These are phyloP conservation scores for Tetranychus truncatus DNA, from an alignment of 2,888 invertebrate species.

Conservation along the genomic window DNA sequence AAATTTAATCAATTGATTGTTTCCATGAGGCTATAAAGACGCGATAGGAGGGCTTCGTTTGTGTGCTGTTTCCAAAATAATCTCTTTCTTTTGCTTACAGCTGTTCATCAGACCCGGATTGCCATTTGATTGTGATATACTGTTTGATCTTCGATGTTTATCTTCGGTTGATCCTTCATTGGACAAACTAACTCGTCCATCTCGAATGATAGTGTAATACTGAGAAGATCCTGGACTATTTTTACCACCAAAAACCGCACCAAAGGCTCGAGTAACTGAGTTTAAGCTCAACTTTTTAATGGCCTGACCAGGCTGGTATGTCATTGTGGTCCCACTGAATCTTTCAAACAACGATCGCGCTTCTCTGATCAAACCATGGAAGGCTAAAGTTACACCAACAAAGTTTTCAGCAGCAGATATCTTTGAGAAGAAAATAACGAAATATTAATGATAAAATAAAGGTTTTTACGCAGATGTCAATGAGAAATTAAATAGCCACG, in stretches of 20 bases:
- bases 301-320: constrained; percentile 15
- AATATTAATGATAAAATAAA: too few relatives aligned
- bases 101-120: neutral
- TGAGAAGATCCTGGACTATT: constrained; percentile 8
- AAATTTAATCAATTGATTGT: neutral
- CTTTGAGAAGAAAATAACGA: constrained; percentile 38
- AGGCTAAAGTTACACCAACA: constrained; percentile 50
- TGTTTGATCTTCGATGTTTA: neutral
- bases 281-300: constrained; percentile 22
- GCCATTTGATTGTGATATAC: neutral
- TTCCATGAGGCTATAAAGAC: neutral
- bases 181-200: neutral
- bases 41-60: neutral
- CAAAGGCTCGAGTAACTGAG: constrained; percentile 22
- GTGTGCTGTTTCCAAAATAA: neutral
- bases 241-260: constrained; percentile 22
- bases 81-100: neutral
- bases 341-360: constrained; percentile 12
- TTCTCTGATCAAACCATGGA: constrained; percentile 49
- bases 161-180: neutral
- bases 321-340: constrained; percentile 14
- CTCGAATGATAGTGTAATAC: neutral
- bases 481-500: neutral
- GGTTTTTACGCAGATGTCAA: neutral
- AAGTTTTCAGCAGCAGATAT: constrained; percentile 61